Evolutionary conservation across 2,888 invertebrate genomes (phyloP).

Genomic region (Tenthredo notha): DNA sequence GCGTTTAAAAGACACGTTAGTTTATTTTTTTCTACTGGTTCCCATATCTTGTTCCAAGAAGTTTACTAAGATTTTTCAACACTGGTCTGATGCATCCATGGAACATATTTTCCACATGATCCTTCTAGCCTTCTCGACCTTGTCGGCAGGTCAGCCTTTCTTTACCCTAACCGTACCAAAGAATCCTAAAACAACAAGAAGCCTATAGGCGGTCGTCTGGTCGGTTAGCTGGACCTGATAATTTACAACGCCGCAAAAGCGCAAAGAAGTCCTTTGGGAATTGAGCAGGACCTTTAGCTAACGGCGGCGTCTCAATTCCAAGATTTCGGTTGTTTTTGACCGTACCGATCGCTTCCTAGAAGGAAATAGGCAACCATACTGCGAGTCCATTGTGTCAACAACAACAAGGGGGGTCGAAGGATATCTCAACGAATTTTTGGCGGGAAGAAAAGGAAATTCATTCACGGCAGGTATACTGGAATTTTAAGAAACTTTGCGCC

Average conservation of each 20-base stretch:
- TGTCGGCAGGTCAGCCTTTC: conserved; percentile 31
- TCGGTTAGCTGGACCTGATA: conserved; percentile 47
- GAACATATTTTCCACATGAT: conserved; percentile 44
- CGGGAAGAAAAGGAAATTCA: background rate
- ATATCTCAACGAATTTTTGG: background rate
- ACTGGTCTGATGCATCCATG: conserved; percentile 1
- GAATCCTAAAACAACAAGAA: conserved; percentile 47
- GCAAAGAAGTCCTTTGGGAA: conserved; percentile 33
- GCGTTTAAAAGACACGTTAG: background rate
- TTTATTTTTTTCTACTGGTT: background rate
- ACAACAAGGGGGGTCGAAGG: conserved; percentile 21
- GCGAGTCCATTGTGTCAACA: conserved; percentile 47
- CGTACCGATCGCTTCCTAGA: conserved; percentile 25
- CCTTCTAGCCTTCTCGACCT: conserved; percentile 10
- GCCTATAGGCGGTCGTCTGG: conserved; percentile 16
- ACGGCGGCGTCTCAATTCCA: conserved; percentile 36
- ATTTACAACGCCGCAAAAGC: conserved; percentile 52
- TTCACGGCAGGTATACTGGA: background rate
- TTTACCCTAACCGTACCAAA: conserved; percentile 19
- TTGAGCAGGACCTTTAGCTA: conserved; percentile 12
- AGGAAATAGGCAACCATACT: conserved; percentile 2
- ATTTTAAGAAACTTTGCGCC: background rate
- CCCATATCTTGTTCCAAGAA: conserved; percentile 37
- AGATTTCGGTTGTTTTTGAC: conserved; percentile 23
- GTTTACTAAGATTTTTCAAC: background rate